Percentiles rank a stretch among this genome's conserved stretches.
phyloP scores from a whole-genome alignment of 2,797 vertebrate genomes.

The Mus spretus region DNA sequence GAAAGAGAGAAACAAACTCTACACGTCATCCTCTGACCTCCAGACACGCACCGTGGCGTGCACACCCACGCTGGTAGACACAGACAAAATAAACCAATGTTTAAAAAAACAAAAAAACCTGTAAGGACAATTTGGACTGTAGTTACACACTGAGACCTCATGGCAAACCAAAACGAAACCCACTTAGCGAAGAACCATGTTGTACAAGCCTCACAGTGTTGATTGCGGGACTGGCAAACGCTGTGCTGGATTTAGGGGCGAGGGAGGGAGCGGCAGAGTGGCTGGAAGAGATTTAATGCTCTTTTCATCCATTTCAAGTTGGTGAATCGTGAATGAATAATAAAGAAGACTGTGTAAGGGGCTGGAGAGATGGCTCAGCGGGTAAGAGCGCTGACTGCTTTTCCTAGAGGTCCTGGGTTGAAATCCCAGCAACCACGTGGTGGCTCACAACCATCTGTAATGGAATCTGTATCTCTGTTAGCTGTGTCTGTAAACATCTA shows the following conservation, averaged over 20 bases:
- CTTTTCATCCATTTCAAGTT: neutral
- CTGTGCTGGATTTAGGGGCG: neutral
- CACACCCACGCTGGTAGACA: neutral
- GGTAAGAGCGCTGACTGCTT: too few relatives aligned
- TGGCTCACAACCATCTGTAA: too few relatives aligned
- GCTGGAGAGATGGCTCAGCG: too few relatives aligned
- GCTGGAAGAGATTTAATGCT: neutral
- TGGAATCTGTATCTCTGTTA: too few relatives aligned
- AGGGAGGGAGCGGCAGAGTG: neutral
- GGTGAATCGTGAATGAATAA: neutral
- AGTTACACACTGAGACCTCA: neutral
- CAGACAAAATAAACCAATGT: neutral
- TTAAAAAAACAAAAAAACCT: neutral
- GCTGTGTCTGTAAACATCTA: too few relatives aligned
- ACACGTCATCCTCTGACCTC: neutral
- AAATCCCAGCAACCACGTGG: too few relatives aligned
- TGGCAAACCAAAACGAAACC: neutral
- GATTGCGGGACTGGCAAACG: neutral
- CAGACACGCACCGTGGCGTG: neutral
- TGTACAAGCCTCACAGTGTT: neutral
- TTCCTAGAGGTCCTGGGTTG: too few relatives aligned
- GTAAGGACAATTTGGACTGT: neutral
- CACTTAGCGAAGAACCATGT: neutral
- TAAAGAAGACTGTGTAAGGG: neutral
- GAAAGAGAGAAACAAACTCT: neutral